Conservation (phyloP, 2,113 vertebrate species). For the Oryzias woworae region DNA sequence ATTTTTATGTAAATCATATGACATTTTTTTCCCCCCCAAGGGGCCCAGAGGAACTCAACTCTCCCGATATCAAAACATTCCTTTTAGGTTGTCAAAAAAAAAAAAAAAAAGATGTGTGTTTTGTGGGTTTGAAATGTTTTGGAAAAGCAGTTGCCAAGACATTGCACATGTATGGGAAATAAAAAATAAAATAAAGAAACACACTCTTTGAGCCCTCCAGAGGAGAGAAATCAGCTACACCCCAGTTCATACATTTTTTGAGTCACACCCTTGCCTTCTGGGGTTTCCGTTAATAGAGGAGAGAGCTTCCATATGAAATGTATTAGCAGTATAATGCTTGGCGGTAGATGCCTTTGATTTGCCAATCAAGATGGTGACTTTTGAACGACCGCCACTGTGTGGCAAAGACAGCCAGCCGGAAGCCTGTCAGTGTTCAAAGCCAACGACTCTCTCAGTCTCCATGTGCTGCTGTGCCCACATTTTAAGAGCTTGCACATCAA, state of each 20-base stretch:
- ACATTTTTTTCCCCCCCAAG: conserved; percentile 17
- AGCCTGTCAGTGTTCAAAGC: conserved; percentile 67
- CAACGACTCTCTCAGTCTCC: conserved; percentile 46
- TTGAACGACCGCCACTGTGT: conserved; percentile 59
- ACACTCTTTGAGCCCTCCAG: conserved; percentile 10
- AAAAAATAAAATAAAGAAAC: conserved; percentile 14
- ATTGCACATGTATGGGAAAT: conserved; percentile 24
- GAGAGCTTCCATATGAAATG: conserved; percentile 48
- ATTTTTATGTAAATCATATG: conserved; percentile 44
- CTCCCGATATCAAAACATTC: conserved; percentile 33
- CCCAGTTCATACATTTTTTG: conserved; percentile 16
- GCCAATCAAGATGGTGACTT: conserved; percentile 69
- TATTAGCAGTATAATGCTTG: conserved; percentile 56
- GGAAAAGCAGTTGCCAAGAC: conserved; percentile 49
- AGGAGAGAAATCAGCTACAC: conserved; percentile 23
- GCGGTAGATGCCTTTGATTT: conserved; percentile 64
- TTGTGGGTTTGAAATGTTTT: conserved; percentile 45
- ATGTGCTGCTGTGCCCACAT: conserved; percentile 37
- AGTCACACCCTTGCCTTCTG: conserved; percentile 39
- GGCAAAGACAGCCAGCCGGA: conserved; percentile 57
- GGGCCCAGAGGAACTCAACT: conserved; percentile 25
- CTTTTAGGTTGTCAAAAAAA: conserved; percentile 31
- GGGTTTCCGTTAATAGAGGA: conserved; percentile 39
- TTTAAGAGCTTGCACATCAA: conserved; percentile 53
- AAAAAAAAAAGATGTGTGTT: conserved; percentile 17